Evolutionary conservation across 1,140 invertebrate species (phyloP), one percentile per base, ranked within the genome.

Genomic region (Prorops nasuta): DNA sequence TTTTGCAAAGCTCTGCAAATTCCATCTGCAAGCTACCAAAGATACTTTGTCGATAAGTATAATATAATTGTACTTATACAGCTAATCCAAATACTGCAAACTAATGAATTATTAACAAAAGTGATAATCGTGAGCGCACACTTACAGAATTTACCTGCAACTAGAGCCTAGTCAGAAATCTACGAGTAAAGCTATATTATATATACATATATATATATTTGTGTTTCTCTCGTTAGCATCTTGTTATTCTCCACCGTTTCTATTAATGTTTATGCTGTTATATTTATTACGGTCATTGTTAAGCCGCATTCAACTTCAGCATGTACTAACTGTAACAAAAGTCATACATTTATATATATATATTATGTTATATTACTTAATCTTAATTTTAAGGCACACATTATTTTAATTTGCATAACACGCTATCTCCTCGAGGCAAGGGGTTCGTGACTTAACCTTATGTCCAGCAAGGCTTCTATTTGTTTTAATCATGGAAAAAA

Each of bases 11-110:
- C 41, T 42, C 15, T 32, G 43, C 38, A 24, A 1, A 54, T 54
- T 35, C 56, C 63, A 58, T 53, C 50, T 66, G 48, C 45, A 42
- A 57, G 49, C 63, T 68, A 66, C 69, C 69, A 71, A 71, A 71
- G 69, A 71, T 55, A n/a, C 24, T 28, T 55, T 69, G 54, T 69
- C 60, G 66, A 68, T 53, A 69, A 10, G 24, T 6, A 28, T 28
- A 28, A 10, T 63, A 63, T 63, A 65, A 63, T 60, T 69, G 68
- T 69, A 69, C 67, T 69, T 69, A 68, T 42, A 24, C 45, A 52
- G 60, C 46, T 64, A 63, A 67, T 47, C 44, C 9, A 32, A 28
- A 28, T 18, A 44, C 34, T 14, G 28, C 21, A 19, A 20, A 28
- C 24, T 10, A 22, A 50, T 18, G 3, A 21, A 3, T n/a, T 20